Conservation (phyloP, 2,888 invertebrate genomes). For the Leptinotarsa rubiginosa region DNA sequence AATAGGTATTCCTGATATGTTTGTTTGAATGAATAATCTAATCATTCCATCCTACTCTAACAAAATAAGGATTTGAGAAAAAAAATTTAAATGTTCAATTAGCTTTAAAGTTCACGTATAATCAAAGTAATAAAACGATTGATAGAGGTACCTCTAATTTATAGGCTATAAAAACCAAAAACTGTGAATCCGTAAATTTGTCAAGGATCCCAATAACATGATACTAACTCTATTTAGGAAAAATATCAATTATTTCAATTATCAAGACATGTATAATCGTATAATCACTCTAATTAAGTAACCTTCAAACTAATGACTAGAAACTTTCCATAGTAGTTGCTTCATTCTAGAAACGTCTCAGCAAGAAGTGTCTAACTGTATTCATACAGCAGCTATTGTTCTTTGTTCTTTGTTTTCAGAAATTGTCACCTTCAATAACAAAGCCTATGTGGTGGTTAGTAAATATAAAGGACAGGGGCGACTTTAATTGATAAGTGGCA, state of each 20-base stretch:
- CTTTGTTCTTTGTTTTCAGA: conserved; percentile 25
- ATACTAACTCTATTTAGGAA: background rate
- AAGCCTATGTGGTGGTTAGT: background rate
- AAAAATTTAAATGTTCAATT: too few relatives aligned
- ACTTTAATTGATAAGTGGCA: background rate
- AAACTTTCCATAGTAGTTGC: conserved; percentile 36
- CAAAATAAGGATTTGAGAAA: too few relatives aligned
- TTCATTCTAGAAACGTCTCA: conserved; percentile 35
- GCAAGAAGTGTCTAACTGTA: conserved; percentile 17
- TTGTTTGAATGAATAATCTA: too few relatives aligned
- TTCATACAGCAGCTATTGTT: conserved; percentile 17
- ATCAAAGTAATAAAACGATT: too few relatives aligned
- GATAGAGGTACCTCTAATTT: too few relatives aligned
- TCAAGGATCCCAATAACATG: background rate
- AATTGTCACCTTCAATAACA: conserved; percentile 13
- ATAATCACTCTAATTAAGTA: conserved; percentile 31
- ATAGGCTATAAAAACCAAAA: too few relatives aligned
- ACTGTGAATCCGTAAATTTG: background rate
- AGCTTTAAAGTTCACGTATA: too few relatives aligned
- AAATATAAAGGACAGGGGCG: conserved; percentile 3
- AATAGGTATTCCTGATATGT: too few relatives aligned
- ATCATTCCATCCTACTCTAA: too few relatives aligned
- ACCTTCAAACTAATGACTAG: conserved; percentile 38
- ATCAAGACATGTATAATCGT: conserved; percentile 11
- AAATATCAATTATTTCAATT: conserved; percentile 21